A percentile compares a stretch with the other conserved stretches of the same genome.
Conservation (phyloP, 2,113 vertebrate genomes). For the Anolis carolinensis region DNA sequence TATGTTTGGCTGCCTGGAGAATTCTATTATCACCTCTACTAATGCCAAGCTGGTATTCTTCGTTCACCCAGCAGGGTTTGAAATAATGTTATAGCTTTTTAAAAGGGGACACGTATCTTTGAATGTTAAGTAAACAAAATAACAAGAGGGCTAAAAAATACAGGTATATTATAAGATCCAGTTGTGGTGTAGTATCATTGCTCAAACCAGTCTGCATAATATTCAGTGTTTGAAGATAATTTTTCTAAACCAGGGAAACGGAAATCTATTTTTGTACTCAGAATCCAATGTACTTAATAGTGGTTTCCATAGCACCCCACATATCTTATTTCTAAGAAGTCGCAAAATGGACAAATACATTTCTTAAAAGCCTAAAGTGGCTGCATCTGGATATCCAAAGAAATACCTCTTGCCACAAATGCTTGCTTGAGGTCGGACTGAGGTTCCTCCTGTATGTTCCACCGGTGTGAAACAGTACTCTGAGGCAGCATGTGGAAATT, state of each 20-base stretch:
- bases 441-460: too few species aligned
- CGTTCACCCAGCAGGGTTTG: conserved; percentile 27
- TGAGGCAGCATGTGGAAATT: too few species aligned
- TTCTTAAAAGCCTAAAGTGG: background rate
- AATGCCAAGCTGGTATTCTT: conserved; percentile 41
- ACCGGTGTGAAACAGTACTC: too few species aligned
- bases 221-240: conserved; percentile 1
- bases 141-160: conserved; percentile 29
- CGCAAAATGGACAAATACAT: background rate
- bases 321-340: background rate
- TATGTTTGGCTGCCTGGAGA: conserved; percentile 49
- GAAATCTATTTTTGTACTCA: background rate
- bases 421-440: too few species aligned
- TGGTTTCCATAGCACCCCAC: background rate
- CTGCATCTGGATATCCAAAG: too few species aligned
- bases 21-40: conserved; percentile 50
- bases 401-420: too few species aligned
- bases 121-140: conserved; percentile 43
- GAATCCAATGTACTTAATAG: background rate
- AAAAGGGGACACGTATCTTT: conserved; percentile 25
- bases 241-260: background rate
- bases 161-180: background rate
- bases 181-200: background rate
- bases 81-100: conserved; percentile 38
- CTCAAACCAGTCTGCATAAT: conserved; percentile 10